phyloP scores from a whole-genome alignment of 2,797 vertebrate genomes.

The Sphenodon punctatus region DNA sequence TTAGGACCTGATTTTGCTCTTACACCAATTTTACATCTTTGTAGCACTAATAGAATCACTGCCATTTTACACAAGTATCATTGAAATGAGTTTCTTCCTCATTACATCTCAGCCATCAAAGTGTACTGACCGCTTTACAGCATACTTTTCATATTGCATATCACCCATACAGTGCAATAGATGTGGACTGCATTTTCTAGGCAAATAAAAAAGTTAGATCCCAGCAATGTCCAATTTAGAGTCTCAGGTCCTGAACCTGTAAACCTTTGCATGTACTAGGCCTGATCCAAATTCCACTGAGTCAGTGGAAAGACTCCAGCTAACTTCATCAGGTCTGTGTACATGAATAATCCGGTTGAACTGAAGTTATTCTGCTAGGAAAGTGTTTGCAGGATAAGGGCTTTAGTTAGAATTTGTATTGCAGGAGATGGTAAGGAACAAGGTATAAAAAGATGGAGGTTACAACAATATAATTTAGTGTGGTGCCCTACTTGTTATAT shows the following conservation, averaged over 20 bases:
- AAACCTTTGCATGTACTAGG: fast-evolving
- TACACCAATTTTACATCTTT: constrained; percentile 14
- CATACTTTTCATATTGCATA: constrained; percentile 54
- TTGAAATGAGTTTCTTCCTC: constrained; percentile 40
- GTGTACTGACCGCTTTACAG: constrained; percentile 56
- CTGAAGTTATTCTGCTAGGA: fast-evolving
- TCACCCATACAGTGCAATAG: constrained; percentile 19
- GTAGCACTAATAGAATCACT: constrained; percentile 42
- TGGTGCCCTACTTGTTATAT: neutral
- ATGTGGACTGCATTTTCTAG: neutral
- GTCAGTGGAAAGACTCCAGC: neutral
- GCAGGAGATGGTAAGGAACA: neutral
- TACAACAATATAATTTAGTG: fast-evolving
- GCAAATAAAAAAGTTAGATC: neutral
- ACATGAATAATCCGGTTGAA: neutral
- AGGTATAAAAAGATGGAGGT: neutral
- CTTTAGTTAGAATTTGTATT: neutral
- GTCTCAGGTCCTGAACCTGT: neutral
- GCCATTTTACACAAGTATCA: constrained; percentile 49
- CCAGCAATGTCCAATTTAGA: neutral
- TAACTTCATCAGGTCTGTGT: neutral
- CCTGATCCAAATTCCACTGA: neutral
- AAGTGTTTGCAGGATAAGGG: neutral
- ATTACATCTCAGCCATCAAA: constrained; percentile 45
- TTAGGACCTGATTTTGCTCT: neutral